Evolutionary conservation across 2,888 invertebrate species (phyloP).

Genomic region (Leptinotarsa juncta): DNA sequence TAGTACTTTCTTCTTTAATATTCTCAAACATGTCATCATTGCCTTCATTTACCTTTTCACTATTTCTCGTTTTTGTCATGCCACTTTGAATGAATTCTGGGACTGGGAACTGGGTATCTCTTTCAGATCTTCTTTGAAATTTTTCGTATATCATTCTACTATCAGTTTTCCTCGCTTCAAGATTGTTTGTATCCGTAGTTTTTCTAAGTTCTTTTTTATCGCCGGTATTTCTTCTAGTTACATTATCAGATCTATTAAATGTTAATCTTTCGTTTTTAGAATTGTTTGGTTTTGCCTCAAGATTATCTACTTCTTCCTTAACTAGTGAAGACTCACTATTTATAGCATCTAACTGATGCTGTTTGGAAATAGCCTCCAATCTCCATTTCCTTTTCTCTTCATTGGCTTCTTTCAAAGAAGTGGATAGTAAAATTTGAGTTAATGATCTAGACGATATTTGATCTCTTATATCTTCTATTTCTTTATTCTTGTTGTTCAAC

Average conservation of each 20-base stretch:
- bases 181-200: slow-evolving; percentile 2
- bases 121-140: slow-evolving; percentile 6
- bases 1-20: background rate
- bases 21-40: background rate
- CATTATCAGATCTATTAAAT: slow-evolving; percentile 6
- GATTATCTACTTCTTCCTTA: background rate
- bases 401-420: slow-evolving; percentile 44
- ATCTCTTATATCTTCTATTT: slow-evolving; percentile 42
- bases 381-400: slow-evolving; percentile 46
- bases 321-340: slow-evolving; percentile 7
- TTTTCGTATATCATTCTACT: background rate
- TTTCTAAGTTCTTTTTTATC: slow-evolving; percentile 3
- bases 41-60: background rate
- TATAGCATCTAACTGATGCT: slow-evolving; percentile 32
- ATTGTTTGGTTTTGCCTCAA: background rate
- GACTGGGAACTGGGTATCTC: slow-evolving; percentile 6
- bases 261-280: background rate
- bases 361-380: slow-evolving; percentile 39
- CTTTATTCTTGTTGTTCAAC: slow-evolving; percentile 37
- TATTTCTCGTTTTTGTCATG: background rate
- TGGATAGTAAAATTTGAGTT: slow-evolving; percentile 36
- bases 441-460: slow-evolving; percentile 37
- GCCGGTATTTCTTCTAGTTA: background rate
- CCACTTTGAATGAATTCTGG: background rate
- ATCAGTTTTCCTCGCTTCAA: background rate